phyloP scores from a whole-genome alignment of 2,113 vertebrate species.

The Calonectris borealis region DNA sequence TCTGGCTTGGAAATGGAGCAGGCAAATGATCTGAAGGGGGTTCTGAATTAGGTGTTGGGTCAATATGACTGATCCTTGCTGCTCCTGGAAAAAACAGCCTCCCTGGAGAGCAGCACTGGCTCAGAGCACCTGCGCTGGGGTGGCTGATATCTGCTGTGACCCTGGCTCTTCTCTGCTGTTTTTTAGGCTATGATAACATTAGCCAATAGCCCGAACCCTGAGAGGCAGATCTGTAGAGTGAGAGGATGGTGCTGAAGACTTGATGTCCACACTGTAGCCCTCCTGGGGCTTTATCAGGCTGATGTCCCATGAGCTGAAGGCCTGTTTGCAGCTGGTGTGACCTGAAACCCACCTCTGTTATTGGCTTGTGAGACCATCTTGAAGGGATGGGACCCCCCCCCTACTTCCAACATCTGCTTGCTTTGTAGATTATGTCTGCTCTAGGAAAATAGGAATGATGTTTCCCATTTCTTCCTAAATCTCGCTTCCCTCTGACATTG shows the following conservation, averaged over 20 bases:
- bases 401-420: background rate
- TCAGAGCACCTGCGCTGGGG: background rate
- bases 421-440: background rate
- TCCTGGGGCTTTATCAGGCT: background rate
- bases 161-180: background rate
- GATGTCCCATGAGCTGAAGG: background rate
- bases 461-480: background rate
- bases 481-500: rapidly evolving
- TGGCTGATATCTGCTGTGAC: background rate
- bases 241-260: background rate
- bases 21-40: background rate
- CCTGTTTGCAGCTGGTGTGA: background rate
- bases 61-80: background rate
- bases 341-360: background rate
- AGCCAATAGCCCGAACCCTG: background rate
- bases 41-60: background rate
- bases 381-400: background rate
- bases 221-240: background rate
- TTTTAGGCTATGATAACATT: background rate
- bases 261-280: too few relatives aligned
- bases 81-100: background rate
- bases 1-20: background rate
- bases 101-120: background rate
- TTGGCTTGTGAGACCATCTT: background rate
- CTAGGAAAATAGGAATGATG: background rate